These are phyloP conservation scores for Siniperca undulata DNA, from an alignment of 2,797 vertebrate genomes.

Conservation along the genomic window DNA sequence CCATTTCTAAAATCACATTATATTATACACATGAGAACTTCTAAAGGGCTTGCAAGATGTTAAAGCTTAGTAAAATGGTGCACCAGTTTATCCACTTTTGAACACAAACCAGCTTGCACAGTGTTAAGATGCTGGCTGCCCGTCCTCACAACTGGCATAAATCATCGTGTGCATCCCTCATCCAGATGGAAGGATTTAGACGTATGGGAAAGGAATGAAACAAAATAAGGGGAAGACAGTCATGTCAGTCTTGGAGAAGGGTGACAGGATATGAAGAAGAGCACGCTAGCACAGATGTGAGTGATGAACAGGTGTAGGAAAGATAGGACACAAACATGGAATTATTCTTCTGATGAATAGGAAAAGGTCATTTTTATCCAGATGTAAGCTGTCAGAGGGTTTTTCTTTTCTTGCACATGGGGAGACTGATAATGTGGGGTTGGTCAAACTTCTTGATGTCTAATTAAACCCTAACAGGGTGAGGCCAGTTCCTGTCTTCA, in stretches of 20 bases:
- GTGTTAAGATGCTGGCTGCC: slow-evolving; percentile 46
- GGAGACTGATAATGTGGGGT: slow-evolving; percentile 10
- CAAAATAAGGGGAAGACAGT: slow-evolving; percentile 36
- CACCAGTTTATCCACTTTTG: slow-evolving; percentile 33
- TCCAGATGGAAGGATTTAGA: slow-evolving; percentile 79
- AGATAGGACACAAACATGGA: slow-evolving; percentile 48
- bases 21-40: slow-evolving; percentile 1
- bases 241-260: slow-evolving; percentile 52
- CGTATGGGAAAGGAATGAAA: slow-evolving; percentile 66
- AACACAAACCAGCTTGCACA: slow-evolving; percentile 31
- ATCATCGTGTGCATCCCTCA: neutral
- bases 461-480: slow-evolving; percentile 43
- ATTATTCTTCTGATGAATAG: slow-evolving; percentile 41
- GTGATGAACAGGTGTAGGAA: slow-evolving; percentile 63
- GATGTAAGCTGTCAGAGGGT: slow-evolving; percentile 28
- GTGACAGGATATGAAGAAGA: slow-evolving; percentile 40
- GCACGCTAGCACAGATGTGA: slow-evolving; percentile 30
- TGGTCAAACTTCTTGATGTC: slow-evolving; percentile 31
- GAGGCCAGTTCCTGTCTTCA: slow-evolving; percentile 24
- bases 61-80: slow-evolving; percentile 22
- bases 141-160: slow-evolving; percentile 52
- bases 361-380: slow-evolving; percentile 49
- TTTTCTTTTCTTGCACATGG: slow-evolving; percentile 11
- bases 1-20: slow-evolving; percentile 5
- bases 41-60: slow-evolving; percentile 9